These are phyloP conservation scores for Bacillus rossius DNA, from an alignment of 1,140 invertebrate species.

Conservation along the genomic window DNA sequence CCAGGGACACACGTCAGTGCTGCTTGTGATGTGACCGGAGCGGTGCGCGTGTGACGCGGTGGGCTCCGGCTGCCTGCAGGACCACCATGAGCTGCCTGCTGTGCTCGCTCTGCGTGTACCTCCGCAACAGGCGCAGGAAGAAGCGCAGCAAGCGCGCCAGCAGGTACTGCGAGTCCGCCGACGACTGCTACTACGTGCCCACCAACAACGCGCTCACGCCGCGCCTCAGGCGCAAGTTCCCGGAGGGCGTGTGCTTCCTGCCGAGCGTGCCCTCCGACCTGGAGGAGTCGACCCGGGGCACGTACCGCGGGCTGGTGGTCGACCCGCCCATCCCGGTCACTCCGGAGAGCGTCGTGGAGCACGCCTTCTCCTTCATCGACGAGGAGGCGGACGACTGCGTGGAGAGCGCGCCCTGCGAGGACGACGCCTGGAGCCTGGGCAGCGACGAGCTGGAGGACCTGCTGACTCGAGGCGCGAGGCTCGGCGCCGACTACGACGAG, in stretches of 20 bases:
- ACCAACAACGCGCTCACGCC: not conserved
- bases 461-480: not conserved
- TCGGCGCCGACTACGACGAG: constrained; percentile 1
- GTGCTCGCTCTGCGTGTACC: no score
- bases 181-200: no score
- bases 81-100: no score
- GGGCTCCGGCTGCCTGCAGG: no score
- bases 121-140: no score
- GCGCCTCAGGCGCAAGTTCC: constrained; percentile 3
- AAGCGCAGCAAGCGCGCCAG: no score
- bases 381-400: not conserved
- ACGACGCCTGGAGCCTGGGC: no score
- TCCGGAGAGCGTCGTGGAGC: not conserved
- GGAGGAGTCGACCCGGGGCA: not conserved
- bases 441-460: no score
- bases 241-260: constrained; percentile 1
- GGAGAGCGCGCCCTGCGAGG: not conserved
- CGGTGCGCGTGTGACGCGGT: no score
- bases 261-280: not conserved
- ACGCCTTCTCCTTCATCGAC: not conserved
- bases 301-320: not conserved
- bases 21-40: no score
- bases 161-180: no score
- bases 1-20: no score
- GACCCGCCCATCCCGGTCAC: not conserved